Conservation (phyloP, 2,797 vertebrate species). For the Anolis apletophallus region DNA sequence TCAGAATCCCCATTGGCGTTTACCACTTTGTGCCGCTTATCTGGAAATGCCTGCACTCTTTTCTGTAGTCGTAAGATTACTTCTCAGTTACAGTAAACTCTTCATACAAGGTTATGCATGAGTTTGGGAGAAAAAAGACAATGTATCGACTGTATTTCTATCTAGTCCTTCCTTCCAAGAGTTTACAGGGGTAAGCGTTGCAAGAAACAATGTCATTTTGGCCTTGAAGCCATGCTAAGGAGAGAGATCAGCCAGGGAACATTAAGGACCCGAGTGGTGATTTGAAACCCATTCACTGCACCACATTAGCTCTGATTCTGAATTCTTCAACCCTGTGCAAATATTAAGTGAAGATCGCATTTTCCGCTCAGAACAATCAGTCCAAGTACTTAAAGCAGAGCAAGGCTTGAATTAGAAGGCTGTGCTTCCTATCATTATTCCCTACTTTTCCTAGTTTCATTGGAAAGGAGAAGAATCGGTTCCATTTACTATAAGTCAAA, state of each 20-base stretch:
- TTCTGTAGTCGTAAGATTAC: conserved; percentile 43
- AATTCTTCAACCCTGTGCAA: background rate
- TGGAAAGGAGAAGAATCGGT: too few species aligned
- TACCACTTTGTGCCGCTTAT: conserved; percentile 35
- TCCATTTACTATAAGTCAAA: background rate
- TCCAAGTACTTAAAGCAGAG: background rate
- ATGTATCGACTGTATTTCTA: background rate
- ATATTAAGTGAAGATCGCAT: background rate
- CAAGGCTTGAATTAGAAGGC: background rate
- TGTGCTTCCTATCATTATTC: background rate
- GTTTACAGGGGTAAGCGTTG: background rate
- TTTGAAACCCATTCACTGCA: background rate
- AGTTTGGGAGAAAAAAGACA: background rate
- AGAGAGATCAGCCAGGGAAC: background rate
- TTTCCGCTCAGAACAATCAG: background rate
- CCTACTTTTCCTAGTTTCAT: too few species aligned
- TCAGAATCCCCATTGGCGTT: conserved; percentile 46
- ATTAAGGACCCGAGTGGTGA: background rate
- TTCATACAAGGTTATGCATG: conserved; percentile 26
- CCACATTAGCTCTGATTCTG: background rate
- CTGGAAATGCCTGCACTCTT: background rate
- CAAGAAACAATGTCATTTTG: background rate
- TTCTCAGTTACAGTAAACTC: conserved; percentile 43
- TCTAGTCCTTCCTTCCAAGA: background rate
- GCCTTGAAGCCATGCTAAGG: background rate